phyloP scores from a whole-genome alignment of 2,113 vertebrate species.

The Orycteropus afer region DNA sequence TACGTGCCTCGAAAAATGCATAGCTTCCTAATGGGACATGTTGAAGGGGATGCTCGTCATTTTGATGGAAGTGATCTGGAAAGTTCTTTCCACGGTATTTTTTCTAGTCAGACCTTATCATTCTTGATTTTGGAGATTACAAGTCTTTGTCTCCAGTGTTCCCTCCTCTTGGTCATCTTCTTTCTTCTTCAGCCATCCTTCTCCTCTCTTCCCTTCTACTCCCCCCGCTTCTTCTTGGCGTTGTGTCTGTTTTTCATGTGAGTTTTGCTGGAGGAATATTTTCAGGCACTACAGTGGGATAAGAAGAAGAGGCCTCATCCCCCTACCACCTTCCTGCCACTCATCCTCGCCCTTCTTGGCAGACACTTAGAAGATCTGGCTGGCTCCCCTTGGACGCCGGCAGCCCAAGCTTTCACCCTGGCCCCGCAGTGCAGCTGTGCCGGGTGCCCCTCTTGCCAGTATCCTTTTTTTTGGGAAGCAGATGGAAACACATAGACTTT shows the following conservation, averaged over 20 bases:
- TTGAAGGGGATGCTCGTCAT: not conserved
- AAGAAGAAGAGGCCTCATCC: fast-evolving
- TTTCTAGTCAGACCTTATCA: not conserved
- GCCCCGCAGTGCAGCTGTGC: not conserved
- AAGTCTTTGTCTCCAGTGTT: not conserved
- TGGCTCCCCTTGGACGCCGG: fast-evolving
- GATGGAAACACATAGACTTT: not conserved
- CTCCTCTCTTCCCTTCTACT: too few species aligned
- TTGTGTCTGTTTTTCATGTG: fast-evolving
- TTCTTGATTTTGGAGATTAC: not conserved
- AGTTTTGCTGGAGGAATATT: not conserved
- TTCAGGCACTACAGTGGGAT: fast-evolving
- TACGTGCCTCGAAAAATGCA: not conserved
- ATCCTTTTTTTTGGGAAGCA: not conserved
- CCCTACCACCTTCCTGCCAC: not conserved
- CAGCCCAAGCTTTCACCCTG: not conserved
- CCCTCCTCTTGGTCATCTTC: too few species aligned
- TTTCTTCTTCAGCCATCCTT: too few species aligned
- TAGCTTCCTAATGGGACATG: too few species aligned
- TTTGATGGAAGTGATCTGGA: not conserved
- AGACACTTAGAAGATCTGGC: too few species aligned
- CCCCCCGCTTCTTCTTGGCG: not conserved
- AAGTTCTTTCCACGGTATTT: not conserved
- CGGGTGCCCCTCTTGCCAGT: not conserved
- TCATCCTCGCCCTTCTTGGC: not conserved